Percentiles rank a stretch among this genome's conserved stretches.
These are phyloP conservation scores for Hydrotaea cyrtoneurina DNA, from an alignment of 2,888 invertebrate genomes.

Conservation along the genomic window DNA sequence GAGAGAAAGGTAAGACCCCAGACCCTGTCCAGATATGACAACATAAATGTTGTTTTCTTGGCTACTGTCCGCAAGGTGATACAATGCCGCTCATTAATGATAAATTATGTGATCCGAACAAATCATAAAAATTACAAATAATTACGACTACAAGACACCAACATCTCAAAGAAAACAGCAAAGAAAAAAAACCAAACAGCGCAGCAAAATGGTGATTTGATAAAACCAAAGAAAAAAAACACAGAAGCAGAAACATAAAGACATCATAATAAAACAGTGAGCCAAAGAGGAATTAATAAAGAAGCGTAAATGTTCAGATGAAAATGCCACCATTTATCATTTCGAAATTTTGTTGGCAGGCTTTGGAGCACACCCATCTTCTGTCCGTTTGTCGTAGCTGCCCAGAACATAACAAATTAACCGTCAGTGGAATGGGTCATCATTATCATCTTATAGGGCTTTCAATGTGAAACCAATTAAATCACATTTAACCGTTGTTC, in stretches of 20 bases:
- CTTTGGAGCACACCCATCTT: background rate
- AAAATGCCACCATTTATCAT: background rate
- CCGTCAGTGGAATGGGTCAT: background rate
- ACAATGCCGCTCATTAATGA: slow-evolving; percentile 24
- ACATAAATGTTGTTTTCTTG: background rate
- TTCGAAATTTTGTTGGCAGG: background rate
- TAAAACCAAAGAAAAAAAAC: background rate
- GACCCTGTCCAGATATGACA: background rate
- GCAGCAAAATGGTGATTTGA: background rate
- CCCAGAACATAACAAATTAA: background rate
- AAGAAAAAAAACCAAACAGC: background rate
- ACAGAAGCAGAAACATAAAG: background rate
- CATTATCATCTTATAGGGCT: background rate
- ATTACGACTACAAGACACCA: slow-evolving; percentile 28
- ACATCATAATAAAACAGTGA: background rate
- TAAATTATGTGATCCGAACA: slow-evolving; percentile 37
- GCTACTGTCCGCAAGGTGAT: background rate
- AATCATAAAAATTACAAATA: slow-evolving; percentile 40
- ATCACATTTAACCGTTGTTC: background rate
- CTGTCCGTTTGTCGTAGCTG: background rate
- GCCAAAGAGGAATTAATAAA: background rate
- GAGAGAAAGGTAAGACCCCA: background rate
- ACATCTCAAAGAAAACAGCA: background rate
- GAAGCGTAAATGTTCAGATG: background rate
- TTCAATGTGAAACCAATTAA: background rate